Percentiles rank a stretch among this genome's conserved stretches.
phyloP scores from a whole-genome alignment of 2,797 vertebrate genomes.

The Lutjanus campechanus region DNA sequence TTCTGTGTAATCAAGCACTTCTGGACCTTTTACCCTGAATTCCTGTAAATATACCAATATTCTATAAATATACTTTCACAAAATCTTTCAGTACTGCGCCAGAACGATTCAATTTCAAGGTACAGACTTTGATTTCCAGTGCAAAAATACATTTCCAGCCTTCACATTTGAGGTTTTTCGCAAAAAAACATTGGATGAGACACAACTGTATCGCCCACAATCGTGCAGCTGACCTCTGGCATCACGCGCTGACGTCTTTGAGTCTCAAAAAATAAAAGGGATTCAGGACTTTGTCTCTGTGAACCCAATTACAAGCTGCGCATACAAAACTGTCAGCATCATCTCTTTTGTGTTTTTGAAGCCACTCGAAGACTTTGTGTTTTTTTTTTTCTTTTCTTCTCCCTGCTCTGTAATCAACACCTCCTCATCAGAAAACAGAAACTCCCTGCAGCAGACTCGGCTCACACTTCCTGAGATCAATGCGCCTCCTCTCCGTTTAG shows the following conservation, averaged over 20 bases:
- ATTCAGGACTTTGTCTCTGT: neutral
- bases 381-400: neutral
- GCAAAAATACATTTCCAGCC: neutral
- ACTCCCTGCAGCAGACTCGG: conserved; percentile 20
- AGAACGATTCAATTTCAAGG: neutral
- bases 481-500: neutral
- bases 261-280: conserved; percentile 9
- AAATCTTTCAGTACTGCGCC: neutral
- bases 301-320: conserved; percentile 13
- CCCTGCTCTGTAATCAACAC: conserved; percentile 33
- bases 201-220: too few relatives aligned
- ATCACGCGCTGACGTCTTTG: neutral
- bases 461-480: conserved; percentile 33
- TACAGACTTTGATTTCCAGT: neutral
- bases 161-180: neutral
- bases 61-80: neutral
- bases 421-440: conserved; percentile 25
- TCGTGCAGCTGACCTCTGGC: neutral
- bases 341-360: neutral
- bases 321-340: conserved; percentile 13
- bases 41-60: neutral
- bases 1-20: neutral
- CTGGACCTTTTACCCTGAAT: neutral
- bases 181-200: too few relatives aligned
- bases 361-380: neutral